Percentiles rank a stretch among this genome's conserved stretches.
These are phyloP conservation scores for Yponomeuta evonymella DNA, from an alignment of 2,888 invertebrate genomes.

Conservation along the genomic window DNA sequence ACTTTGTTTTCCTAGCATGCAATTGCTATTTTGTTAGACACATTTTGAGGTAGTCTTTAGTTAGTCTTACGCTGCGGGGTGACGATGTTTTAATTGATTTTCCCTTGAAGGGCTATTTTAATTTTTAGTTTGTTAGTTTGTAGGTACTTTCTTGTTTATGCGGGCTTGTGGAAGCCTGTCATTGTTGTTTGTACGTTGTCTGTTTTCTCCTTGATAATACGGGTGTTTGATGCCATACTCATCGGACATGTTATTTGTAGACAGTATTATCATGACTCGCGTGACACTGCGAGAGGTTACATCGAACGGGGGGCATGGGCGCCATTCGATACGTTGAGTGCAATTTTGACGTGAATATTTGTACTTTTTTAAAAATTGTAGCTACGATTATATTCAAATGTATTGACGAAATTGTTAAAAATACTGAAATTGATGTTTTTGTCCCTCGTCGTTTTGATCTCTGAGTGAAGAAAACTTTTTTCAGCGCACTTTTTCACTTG, in stretches of 20 bases:
- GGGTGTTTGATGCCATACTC: conserved; percentile 25
- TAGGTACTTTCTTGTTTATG: conserved; percentile 58
- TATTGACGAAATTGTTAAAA: conserved; percentile 28
- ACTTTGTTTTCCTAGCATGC: conserved; percentile 30
- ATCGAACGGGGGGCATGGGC: conserved; percentile 48
- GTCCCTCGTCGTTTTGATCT: conserved; percentile 48
- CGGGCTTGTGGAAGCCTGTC: conserved; percentile 32
- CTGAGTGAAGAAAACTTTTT: conserved; percentile 44
- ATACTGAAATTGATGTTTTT: conserved; percentile 31
- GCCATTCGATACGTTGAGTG: conserved; percentile 19
- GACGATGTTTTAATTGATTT: conserved; percentile 23
- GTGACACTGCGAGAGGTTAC: conserved; percentile 47
- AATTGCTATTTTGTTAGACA: conserved; percentile 22
- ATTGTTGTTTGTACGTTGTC: conserved; percentile 47
- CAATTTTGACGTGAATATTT: conserved; percentile 46
- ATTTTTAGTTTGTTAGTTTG: conserved; percentile 50
- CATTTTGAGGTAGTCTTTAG: conserved; percentile 46
- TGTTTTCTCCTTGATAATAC: conserved; percentile 35
- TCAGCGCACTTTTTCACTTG: conserved; percentile 53
- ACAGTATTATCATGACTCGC: conserved; percentile 58
- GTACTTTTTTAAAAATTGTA: conserved; percentile 54
- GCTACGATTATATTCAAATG: conserved; percentile 33
- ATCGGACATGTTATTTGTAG: conserved; percentile 33
- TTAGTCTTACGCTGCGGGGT: conserved; percentile 43
- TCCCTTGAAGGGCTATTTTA: conserved; percentile 26